These are phyloP conservation scores for Zootermopsis nevadensis DNA, from an alignment of 2,888 invertebrate genomes.

Conservation along the genomic window DNA sequence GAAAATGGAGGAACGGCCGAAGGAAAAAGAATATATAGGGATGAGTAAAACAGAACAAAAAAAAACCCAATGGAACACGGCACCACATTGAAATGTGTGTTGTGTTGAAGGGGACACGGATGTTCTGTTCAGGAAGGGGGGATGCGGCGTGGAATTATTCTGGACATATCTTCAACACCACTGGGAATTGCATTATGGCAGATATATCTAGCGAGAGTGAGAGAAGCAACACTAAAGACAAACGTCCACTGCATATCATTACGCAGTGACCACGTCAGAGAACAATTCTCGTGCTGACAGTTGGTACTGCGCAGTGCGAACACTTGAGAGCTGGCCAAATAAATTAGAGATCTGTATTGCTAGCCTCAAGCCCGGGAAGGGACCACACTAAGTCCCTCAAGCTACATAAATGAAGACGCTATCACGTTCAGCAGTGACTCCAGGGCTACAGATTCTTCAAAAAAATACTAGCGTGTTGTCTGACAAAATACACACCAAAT, in stretches of 20 bases:
- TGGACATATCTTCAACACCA: conserved; percentile 28
- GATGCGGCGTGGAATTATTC: background rate
- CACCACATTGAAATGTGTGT: conserved; percentile 11
- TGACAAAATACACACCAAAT: background rate
- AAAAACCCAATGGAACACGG: background rate
- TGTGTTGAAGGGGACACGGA: background rate
- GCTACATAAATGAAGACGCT: background rate
- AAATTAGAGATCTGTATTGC: conserved; percentile 16
- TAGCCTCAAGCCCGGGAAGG: background rate
- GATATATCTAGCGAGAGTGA: background rate
- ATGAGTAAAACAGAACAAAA: background rate
- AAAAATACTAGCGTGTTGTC: background rate
- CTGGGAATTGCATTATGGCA: conserved; percentile 20
- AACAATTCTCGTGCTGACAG: conserved; percentile 20
- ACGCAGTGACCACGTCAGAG: background rate
- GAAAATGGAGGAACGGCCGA: background rate
- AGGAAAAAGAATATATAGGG: background rate
- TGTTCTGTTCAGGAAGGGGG: background rate
- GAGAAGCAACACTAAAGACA: background rate
- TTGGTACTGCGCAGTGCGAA: background rate
- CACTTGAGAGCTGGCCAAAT: background rate
- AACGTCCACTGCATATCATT: background rate
- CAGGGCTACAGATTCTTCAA: background rate
- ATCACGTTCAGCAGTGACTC: background rate
- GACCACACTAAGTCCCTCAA: background rate